Conservation (phyloP, 2,797 vertebrate genomes). For the Xerus rutilus region DNA sequence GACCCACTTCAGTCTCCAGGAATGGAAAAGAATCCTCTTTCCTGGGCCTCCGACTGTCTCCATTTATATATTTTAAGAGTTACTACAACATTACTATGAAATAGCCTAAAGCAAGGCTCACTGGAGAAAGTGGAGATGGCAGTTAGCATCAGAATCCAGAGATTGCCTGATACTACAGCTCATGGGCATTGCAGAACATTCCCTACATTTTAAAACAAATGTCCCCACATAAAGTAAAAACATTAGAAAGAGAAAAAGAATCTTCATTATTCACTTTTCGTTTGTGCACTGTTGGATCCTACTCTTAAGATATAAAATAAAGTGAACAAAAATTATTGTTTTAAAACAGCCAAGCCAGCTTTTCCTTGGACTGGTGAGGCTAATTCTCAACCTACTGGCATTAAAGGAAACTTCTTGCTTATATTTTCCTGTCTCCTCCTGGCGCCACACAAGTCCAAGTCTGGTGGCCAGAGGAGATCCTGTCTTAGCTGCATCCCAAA, state of each 20-base stretch:
- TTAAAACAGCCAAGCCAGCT: conserved; percentile 18
- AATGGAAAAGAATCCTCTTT: not conserved
- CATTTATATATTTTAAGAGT: not conserved
- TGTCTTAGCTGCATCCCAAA: not conserved
- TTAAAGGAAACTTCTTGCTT: conserved; percentile 12
- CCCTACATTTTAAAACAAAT: conserved; percentile 33
- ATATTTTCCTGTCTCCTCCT: not conserved
- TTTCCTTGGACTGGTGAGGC: not conserved
- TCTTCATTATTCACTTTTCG: not conserved
- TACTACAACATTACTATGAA: not conserved
- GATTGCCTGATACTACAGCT: not conserved
- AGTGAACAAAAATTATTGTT: conserved; percentile 30
- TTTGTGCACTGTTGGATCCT: not conserved
- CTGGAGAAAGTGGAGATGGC: not conserved
- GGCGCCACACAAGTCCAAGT: not conserved
- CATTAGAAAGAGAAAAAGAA: conserved; percentile 2
- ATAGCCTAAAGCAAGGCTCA: not conserved
- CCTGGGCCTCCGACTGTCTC: not conserved
- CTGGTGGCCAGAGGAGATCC: not conserved
- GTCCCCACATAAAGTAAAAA: not conserved
- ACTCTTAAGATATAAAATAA: conserved; percentile 38
- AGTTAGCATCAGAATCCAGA: not conserved
- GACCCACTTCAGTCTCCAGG: not conserved
- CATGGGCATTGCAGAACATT: not conserved
- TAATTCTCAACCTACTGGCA: not conserved